Evolutionary conservation across 2,113 vertebrate genomes (phyloP).

Genomic region (Dromiciops gliroides): DNA sequence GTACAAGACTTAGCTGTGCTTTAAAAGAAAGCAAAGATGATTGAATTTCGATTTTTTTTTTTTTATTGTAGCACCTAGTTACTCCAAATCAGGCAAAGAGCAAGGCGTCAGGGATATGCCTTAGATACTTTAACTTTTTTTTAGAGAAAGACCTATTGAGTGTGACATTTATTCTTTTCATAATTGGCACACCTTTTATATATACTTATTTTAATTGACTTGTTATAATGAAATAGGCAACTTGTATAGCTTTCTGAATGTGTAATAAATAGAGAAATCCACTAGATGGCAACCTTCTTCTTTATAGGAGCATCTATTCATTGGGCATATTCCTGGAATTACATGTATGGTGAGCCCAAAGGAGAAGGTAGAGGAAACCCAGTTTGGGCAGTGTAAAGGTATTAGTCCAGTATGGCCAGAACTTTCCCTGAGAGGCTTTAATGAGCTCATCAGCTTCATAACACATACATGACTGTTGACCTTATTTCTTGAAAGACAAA

Average conservation of each 20-base stretch:
- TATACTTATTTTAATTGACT: neutral
- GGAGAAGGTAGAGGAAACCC: neutral
- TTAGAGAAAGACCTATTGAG: neutral
- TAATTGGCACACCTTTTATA: neutral
- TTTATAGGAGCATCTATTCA: neutral
- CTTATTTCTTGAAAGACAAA: neutral
- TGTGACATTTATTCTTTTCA: fast-evolving
- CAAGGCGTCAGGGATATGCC: fast-evolving
- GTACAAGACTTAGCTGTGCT: neutral
- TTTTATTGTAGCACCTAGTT: neutral
- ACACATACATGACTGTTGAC: neutral
- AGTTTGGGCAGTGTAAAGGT: neutral
- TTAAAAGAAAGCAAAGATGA: constrained; percentile 28
- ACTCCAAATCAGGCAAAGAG: neutral
- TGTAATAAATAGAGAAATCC: neutral
- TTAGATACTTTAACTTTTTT: neutral
- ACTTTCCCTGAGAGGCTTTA: neutral
- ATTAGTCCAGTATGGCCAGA: neutral
- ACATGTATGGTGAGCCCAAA: neutral
- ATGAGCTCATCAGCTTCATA: neutral
- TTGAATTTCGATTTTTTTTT: neutral
- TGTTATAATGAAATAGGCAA: fast-evolving
- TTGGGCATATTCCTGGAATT: neutral
- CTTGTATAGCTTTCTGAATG: neutral
- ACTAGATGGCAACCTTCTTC: constrained; percentile 47